Evolutionary conservation across 2,888 invertebrate genomes (phyloP).

Genomic region (Rotaria magnacalcarata): DNA sequence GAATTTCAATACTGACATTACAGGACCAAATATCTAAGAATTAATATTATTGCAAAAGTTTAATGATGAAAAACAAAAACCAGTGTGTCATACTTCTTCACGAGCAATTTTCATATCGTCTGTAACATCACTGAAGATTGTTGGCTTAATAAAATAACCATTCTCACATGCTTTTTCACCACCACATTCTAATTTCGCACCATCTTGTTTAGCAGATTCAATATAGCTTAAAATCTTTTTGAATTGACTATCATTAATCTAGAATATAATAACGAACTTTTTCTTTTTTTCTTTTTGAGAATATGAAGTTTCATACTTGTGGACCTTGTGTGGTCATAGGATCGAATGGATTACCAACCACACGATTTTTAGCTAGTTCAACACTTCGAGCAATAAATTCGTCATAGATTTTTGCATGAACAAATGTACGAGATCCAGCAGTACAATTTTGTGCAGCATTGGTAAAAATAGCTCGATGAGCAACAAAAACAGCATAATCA

Average conservation of each 20-base stretch:
- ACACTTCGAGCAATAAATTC: conserved; percentile 75
- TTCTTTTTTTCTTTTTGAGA: no score
- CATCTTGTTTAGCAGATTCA: conserved; percentile 72
- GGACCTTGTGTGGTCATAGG: not conserved
- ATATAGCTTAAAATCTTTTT: conserved; percentile 71
- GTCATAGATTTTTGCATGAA: conserved; percentile 83
- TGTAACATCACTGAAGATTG: conserved; percentile 61
- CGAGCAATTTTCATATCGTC: conserved; percentile 61
- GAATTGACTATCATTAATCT: conserved; percentile 8
- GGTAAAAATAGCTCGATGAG: conserved; percentile 80
- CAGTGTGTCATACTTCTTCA: conserved; percentile 56
- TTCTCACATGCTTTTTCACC: conserved; percentile 62
- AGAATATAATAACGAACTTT: not conserved
- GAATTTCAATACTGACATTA: conserved; percentile 45
- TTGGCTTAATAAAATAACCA: conserved; percentile 61
- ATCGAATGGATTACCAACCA: conserved; percentile 50
- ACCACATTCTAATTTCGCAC: conserved; percentile 74
- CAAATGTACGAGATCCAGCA: conserved; percentile 76
- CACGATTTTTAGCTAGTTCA: conserved; percentile 71
- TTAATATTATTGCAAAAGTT: not conserved
- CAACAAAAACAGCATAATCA: conserved; percentile 72
- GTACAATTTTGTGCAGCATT: conserved; percentile 86
- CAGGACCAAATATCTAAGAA: conserved; percentile 46
- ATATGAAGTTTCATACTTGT: not conserved
- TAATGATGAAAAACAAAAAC: not conserved